phyloP scores from a whole-genome alignment of 1,140 invertebrate genomes.

The Drosophila navojoa region DNA sequence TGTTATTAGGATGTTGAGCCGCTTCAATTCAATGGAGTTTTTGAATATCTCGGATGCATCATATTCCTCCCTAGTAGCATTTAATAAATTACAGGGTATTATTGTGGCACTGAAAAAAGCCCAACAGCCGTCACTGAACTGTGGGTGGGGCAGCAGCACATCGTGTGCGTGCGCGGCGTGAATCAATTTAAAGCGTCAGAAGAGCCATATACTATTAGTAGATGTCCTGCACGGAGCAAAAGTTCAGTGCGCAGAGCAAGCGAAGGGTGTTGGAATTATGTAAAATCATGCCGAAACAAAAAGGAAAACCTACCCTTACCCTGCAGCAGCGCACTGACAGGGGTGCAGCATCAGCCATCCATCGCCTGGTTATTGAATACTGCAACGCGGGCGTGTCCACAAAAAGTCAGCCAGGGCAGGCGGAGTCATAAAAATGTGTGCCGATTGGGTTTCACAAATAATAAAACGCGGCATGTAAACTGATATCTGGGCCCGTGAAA shows the following conservation, averaged over 20 bases:
- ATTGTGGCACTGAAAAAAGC: not conserved
- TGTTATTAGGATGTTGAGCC: too few relatives aligned
- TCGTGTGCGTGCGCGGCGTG: conserved; percentile 66
- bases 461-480: conserved; percentile 54
- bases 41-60: not conserved
- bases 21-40: not conserved
- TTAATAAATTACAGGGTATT: conserved; percentile 8
- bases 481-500: conserved; percentile 54
- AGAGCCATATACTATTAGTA: conserved; percentile 60
- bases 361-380: conserved; percentile 32
- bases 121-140: conserved; percentile 11
- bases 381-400: conserved; percentile 34
- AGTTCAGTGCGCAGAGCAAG: conserved; percentile 35
- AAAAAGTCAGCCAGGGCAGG: conserved; percentile 37
- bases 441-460: conserved; percentile 49
- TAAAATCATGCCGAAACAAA: conserved; percentile 63
- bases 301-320: conserved; percentile 57
- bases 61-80: not conserved
- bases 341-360: conserved; percentile 52
- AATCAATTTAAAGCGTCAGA: conserved; percentile 82
- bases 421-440: conserved; percentile 66
- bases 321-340: not conserved
- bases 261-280: conserved; percentile 63
- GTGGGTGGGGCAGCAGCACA: conserved; percentile 7
- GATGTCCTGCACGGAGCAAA: conserved; percentile 55